Base-by-base conservation (phyloP, 64 coral and sea anemone species). In the Pocillopora damicornis region DNA sequence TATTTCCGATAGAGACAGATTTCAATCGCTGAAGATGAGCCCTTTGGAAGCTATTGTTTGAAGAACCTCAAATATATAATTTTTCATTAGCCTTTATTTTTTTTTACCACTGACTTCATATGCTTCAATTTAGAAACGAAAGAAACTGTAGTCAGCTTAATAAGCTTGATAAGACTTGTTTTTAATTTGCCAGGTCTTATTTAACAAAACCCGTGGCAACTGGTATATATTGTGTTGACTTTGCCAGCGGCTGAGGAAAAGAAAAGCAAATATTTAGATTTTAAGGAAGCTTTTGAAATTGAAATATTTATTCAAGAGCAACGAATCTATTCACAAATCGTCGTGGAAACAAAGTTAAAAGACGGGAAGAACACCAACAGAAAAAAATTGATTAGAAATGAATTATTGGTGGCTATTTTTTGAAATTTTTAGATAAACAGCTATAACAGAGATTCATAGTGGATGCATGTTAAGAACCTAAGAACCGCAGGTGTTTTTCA, bases 221-320 rank as follows among this genome's bases (percentile, higher is more conserved):
- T 71, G 18, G 36, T 42, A 9, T n/a, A 10, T 2, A 58, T 22
- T 25, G 18, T 71, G 81, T 72, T 85, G 57, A 66, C 80, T 14
- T 17, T 72, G 20, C 81, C 63, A 72, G 42, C 37, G 37, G 13
- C 64, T 56, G 57, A 65, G 35, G 11, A 68, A 83, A 83, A 83
- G 30, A 4, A 36, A 13, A 16, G 59, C 58, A 63, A 81, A 81
- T 81, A 81, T 81, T 63, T 81, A 15, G 13, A 17, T 81, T 81
- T 81, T 35, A 81, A 81, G 30, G 57, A n/a, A 63, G 23, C 62
- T 81, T 63, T 63, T 81, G 36, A 63, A 36, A 16, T 30, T 35
- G 26, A 81, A 81, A 63, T 81, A 37, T 81, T 81, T 81, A 81
- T 63, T 64, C 15, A 81, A 37, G 11, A 81, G 79, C 79, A 63